A percentile compares a stretch with the other conserved stretches of the same genome.
phyloP scores from a whole-genome alignment of 2,797 vertebrate genomes.

The Pangasius mekongensis region DNA sequence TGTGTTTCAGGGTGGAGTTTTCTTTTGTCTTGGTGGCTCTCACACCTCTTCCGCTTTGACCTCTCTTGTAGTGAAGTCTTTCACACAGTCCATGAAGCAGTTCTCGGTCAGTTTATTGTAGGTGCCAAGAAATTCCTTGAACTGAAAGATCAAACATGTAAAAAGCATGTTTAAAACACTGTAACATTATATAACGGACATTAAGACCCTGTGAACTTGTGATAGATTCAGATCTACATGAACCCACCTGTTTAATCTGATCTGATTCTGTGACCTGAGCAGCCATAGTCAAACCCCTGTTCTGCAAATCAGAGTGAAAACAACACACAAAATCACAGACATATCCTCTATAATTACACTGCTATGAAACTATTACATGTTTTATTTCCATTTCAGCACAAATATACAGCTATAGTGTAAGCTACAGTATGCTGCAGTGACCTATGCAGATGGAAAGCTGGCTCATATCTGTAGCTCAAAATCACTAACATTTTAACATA shows the following conservation, averaged over 20 bases:
- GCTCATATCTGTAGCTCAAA: background rate
- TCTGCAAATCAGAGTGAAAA: slow-evolving; percentile 25
- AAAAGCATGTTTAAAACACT: background rate
- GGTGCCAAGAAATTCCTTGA: slow-evolving; percentile 96
- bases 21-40: background rate
- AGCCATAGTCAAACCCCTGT: slow-evolving; percentile 80
- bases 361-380: background rate
- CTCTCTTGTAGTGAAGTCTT: slow-evolving; percentile 93
- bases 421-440: background rate
- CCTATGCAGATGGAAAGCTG: background rate
- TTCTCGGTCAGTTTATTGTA: slow-evolving; percentile 98
- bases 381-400: background rate
- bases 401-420: background rate
- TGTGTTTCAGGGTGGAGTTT: background rate
- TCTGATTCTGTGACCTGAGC: slow-evolving; percentile 89
- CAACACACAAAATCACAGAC: background rate
- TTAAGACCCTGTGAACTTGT: background rate
- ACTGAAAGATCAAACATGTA: slow-evolving; percentile 71
- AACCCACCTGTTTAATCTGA: slow-evolving; percentile 93
- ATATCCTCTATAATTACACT: background rate
- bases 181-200: background rate
- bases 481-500: background rate
- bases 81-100: slow-evolving; percentile 97
- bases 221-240: background rate
- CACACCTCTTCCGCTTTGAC: slow-evolving; percentile 91